phyloP scores from a whole-genome alignment of 2,113 vertebrate genomes.

The Calypte anna region DNA sequence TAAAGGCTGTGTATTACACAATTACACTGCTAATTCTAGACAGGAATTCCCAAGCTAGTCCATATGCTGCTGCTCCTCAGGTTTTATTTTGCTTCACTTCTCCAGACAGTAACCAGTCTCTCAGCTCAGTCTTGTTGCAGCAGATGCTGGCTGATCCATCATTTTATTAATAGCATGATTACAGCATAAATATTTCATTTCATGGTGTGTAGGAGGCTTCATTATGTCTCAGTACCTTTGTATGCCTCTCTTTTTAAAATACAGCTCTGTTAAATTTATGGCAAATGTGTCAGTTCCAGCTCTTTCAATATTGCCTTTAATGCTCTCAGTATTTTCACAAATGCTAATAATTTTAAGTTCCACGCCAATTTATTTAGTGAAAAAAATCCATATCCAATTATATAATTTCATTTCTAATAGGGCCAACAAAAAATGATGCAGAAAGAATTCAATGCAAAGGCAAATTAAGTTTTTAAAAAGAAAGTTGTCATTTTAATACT shows the following conservation, averaged over 20 bases:
- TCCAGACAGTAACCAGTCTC: background rate
- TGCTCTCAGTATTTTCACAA: slow-evolving; percentile 25
- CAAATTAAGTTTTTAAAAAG: background rate
- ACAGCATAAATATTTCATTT: slow-evolving; percentile 61
- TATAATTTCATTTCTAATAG: background rate
- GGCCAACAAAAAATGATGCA: background rate
- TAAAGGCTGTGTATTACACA: background rate
- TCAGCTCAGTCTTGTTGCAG: background rate
- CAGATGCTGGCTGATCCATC: background rate
- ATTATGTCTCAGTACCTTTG: background rate
- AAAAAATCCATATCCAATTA: slow-evolving; percentile 1
- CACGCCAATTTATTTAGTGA: slow-evolving; percentile 30
- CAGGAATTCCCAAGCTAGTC: background rate
- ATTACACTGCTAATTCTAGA: background rate
- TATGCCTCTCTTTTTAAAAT: background rate
- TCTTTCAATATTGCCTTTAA: slow-evolving; percentile 43
- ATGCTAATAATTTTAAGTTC: slow-evolving; percentile 45
- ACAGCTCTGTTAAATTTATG: background rate
- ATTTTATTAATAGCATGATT: slow-evolving; percentile 63
- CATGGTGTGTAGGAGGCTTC: background rate
- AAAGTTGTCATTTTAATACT: background rate
- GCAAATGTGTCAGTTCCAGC: slow-evolving; percentile 36
- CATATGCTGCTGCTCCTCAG: background rate
- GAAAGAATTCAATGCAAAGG: slow-evolving; percentile 20
- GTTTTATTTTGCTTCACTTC: background rate